Evolutionary conservation across 2,888 invertebrate genomes (phyloP).

Genomic region (Odontocerum albicorne): DNA sequence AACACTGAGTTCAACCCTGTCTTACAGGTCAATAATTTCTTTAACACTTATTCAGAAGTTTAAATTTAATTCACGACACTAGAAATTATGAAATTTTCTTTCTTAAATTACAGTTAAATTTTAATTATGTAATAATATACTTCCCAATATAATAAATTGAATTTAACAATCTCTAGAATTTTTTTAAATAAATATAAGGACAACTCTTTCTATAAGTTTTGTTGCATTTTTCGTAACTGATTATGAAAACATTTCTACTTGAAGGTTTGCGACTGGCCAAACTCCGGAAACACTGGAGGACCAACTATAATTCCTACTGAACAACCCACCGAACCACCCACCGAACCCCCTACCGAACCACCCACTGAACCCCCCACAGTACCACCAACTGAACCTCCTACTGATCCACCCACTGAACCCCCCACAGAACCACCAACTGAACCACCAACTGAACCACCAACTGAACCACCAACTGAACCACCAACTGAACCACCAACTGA

Average conservation of each 20-base stretch:
- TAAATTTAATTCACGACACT: too few species aligned
- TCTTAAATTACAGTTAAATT: too few species aligned
- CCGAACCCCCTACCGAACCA: constrained; percentile 13
- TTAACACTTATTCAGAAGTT: too few species aligned
- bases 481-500: constrained; percentile 17
- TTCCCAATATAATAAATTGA: too few species aligned
- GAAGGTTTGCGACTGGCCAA: background rate
- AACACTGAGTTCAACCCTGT: constrained; percentile 9
- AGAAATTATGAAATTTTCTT: too few species aligned
- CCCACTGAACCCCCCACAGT: constrained; percentile 15
- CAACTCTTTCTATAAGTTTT: too few species aligned
- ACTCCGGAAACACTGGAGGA: background rate
- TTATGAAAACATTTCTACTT: too few species aligned
- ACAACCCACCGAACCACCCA: constrained; percentile 12
- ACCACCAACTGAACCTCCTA: constrained; percentile 14
- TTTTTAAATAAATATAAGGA: too few species aligned
- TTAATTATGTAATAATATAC: too few species aligned
- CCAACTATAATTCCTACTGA: constrained; percentile 15
- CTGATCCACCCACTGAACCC: constrained; percentile 11
- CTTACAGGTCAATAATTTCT: constrained; percentile 1
- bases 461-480: constrained; percentile 10
- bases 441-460: constrained; percentile 11
- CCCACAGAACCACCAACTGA: constrained; percentile 15
- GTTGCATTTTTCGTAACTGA: too few species aligned
- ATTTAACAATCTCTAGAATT: too few species aligned